Conservation (phyloP, 2,113 vertebrate genomes). For the Erpornis zantholeuca region DNA sequence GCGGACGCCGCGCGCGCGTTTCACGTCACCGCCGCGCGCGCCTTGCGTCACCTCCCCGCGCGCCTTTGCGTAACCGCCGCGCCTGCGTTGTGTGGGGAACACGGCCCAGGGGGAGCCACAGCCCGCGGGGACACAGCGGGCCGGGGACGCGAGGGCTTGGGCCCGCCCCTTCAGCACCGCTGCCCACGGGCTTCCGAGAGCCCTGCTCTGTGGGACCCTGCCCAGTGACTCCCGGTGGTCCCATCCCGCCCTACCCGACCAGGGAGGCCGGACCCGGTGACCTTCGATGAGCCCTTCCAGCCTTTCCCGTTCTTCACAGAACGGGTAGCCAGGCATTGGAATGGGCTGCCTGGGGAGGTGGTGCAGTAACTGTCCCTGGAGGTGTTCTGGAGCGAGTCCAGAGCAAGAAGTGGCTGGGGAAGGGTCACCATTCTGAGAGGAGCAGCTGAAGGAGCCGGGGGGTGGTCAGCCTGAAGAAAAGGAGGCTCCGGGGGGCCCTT, state of each 20-base stretch:
- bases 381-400: not conserved
- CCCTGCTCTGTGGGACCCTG: too few relatives aligned
- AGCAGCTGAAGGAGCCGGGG: not conserved
- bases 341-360: not conserved
- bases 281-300: not conserved
- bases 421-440: not conserved
- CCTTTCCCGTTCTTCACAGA: not conserved
- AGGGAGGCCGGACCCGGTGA: not conserved
- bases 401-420: not conserved
- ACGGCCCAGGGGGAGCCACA: rapidly evolving
- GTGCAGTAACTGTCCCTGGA: not conserved
- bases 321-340: not conserved
- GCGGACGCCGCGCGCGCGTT: not conserved
- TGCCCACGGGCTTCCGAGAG: not conserved
- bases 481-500: not conserved
- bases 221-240: too few relatives aligned
- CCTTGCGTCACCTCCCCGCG: not conserved
- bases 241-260: not conserved
- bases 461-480: not conserved
- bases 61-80: not conserved
- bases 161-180: rapidly evolving
- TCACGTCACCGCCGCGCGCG: not conserved
- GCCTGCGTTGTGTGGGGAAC: not conserved
- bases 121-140: rapidly evolving
- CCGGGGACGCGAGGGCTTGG: rapidly evolving